Percentiles rank a stretch among this genome's conserved stretches.
phyloP scores from a whole-genome alignment of 2,888 invertebrate genomes.

The Hypselothyrea guttata region DNA sequence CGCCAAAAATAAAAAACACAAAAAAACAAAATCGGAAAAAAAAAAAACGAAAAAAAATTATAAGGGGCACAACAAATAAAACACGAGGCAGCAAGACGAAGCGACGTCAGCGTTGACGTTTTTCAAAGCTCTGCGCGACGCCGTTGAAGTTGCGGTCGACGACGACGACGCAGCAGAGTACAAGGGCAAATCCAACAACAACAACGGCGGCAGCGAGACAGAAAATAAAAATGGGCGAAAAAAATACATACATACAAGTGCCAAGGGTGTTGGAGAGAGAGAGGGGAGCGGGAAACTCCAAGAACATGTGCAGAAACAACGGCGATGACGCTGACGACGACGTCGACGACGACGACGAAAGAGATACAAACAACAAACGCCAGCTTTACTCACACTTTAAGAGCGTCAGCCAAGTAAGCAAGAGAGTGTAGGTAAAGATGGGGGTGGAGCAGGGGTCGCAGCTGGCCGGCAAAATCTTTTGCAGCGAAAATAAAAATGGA shows the following conservation, averaged over 20 bases:
- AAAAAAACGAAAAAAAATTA: no score
- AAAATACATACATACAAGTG: slow-evolving; percentile 65
- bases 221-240: slow-evolving; percentile 73
- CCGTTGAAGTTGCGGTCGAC: slow-evolving; percentile 74
- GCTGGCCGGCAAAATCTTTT: slow-evolving; percentile 76
- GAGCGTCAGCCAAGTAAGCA: slow-evolving; percentile 17
- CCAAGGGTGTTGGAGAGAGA: slow-evolving; percentile 33
- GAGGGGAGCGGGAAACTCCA: slow-evolving; percentile 59
- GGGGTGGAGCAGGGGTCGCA: slow-evolving; percentile 26
- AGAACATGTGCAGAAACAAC: slow-evolving; percentile 77
- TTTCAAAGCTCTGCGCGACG: slow-evolving; percentile 45
- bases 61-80: slow-evolving; percentile 27
- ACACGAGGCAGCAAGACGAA: slow-evolving; percentile 57
- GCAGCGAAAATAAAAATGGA: slow-evolving; percentile 78
- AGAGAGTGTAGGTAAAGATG: slow-evolving; percentile 17
- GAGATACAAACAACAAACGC: slow-evolving; percentile 73
- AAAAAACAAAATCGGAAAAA: slow-evolving; percentile 26
- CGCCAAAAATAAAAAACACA: slow-evolving; percentile 67
- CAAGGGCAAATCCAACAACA: slow-evolving; percentile 75
- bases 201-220: slow-evolving; percentile 46
- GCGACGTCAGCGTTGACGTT: slow-evolving; percentile 69
- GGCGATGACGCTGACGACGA: slow-evolving; percentile 40
- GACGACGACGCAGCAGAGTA: slow-evolving; percentile 54
- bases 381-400: slow-evolving; percentile 13
- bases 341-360: slow-evolving; percentile 54